phyloP scores from a whole-genome alignment of 2,797 vertebrate genomes.

The Peromyscus nudipes region DNA sequence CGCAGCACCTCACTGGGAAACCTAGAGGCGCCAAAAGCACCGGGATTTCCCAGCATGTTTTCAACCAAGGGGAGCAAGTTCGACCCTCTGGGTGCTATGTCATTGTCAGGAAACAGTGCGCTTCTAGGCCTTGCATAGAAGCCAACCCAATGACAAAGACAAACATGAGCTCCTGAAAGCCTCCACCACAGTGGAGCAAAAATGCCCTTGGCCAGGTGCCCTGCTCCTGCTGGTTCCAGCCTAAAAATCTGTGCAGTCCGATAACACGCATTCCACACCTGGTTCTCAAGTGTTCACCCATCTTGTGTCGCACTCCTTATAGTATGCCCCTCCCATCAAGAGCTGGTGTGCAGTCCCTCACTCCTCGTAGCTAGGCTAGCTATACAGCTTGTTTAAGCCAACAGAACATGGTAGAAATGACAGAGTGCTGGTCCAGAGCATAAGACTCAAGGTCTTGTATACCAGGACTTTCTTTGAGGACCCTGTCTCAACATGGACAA shows the following conservation, averaged over 20 bases:
- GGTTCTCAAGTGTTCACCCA: neutral
- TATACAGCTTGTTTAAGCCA: neutral
- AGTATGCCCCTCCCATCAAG: neutral
- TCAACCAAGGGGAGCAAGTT: neutral
- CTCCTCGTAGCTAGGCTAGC: neutral
- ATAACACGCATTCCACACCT: neutral
- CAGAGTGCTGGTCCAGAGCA: accelerated
- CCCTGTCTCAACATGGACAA: neutral
- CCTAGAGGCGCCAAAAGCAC: neutral
- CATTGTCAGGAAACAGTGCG: neutral
- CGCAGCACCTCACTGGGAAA: slow-evolving; percentile 28
- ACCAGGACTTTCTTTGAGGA: neutral
- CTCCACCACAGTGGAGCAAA: neutral
- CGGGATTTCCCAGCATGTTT: neutral
- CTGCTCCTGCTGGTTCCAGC: neutral
- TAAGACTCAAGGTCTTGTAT: neutral
- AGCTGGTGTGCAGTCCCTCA: neutral
- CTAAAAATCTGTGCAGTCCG: slow-evolving; percentile 36
- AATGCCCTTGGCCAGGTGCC: neutral
- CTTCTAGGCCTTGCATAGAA: neutral
- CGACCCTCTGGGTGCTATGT: neutral
- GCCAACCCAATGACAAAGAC: neutral
- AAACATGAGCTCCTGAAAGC: neutral
- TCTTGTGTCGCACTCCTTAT: neutral
- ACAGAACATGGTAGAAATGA: neutral